phyloP scores from a whole-genome alignment of 2,888 invertebrate genomes.

The Sisyra nigra region DNA sequence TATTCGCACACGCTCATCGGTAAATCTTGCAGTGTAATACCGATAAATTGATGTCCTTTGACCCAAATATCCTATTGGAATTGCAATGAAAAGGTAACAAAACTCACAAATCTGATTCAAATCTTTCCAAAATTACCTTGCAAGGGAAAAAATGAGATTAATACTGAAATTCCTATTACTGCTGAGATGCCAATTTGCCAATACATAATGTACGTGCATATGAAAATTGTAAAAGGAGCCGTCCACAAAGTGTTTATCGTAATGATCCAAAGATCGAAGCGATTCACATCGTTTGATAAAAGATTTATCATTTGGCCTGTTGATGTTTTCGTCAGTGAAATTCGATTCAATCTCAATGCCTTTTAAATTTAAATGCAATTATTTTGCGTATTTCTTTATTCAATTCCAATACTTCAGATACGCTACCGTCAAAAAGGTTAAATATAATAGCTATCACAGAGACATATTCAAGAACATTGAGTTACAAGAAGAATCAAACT shows the following conservation, averaged over 20 bases:
- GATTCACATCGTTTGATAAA: conserved; percentile 70
- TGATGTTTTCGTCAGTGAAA: conserved; percentile 65
- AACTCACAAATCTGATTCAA: background rate
- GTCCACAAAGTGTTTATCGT: conserved; percentile 67
- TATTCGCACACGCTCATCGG: conserved; percentile 67
- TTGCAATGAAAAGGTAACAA: background rate
- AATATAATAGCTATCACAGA: too few relatives aligned
- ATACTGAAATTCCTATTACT: conserved; percentile 37
- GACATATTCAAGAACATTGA: too few relatives aligned
- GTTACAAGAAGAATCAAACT: too few relatives aligned
- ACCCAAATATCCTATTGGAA: conserved; percentile 31
- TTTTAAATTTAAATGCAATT: conserved; percentile 18
- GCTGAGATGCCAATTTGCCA: conserved; percentile 35
- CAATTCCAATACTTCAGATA: too few relatives aligned
- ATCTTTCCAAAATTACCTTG: conserved; percentile 41
- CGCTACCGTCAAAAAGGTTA: too few relatives aligned
- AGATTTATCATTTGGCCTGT: conserved; percentile 70
- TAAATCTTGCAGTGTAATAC: conserved; percentile 50
- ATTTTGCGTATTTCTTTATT: too few relatives aligned
- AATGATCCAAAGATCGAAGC: conserved; percentile 56
- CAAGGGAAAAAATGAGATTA: conserved; percentile 54
- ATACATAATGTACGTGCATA: conserved; percentile 44
- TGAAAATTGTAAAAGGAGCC: conserved; percentile 55
- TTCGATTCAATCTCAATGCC: conserved; percentile 44
- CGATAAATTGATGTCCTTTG: conserved; percentile 31